A percentile compares a stretch with the other conserved stretches of the same genome.
These are phyloP conservation scores for Coregonus clupeaformis DNA, from an alignment of 2,113 vertebrate species.

Conservation along the genomic window DNA sequence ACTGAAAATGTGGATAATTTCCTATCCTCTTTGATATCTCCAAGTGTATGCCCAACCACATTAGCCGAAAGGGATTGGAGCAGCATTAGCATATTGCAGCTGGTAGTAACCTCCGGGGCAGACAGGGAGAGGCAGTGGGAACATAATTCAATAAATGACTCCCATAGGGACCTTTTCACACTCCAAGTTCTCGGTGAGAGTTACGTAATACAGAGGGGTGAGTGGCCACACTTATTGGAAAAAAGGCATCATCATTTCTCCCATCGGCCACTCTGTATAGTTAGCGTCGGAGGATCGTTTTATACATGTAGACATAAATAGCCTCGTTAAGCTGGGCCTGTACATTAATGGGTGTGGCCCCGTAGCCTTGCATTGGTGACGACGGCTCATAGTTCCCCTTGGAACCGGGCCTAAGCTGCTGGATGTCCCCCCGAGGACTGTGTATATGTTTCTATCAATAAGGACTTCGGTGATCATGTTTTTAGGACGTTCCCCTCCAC, in stretches of 20 bases:
- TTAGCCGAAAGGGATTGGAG: conserved; percentile 47
- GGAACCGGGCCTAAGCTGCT: conserved; percentile 55
- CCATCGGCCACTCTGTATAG: conserved; percentile 48
- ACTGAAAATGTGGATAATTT: background rate
- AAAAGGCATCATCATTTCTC: conserved; percentile 55
- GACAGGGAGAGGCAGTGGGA: conserved; percentile 21
- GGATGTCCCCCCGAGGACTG: conserved; percentile 43
- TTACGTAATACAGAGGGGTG: conserved; percentile 62
- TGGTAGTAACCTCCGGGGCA: conserved; percentile 31
- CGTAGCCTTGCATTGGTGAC: background rate
- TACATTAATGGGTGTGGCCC: conserved; percentile 37
- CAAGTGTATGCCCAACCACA: conserved; percentile 51
- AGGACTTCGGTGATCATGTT: conserved; percentile 43
- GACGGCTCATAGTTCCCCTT: background rate
- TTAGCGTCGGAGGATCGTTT: conserved; percentile 58
- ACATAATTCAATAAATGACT: conserved; percentile 52
- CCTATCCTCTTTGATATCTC: conserved; percentile 3
- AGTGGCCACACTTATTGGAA: conserved; percentile 54
- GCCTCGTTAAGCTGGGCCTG: conserved; percentile 49
- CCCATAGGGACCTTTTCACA: conserved; percentile 45
- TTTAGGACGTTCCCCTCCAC: conserved; percentile 32
- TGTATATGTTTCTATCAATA: conserved; percentile 39
- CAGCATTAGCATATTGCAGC: conserved; percentile 57
- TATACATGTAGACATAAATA: conserved; percentile 55
- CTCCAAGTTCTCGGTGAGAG: conserved; percentile 17